Percentiles rank a stretch among this genome's conserved stretches.
These are phyloP conservation scores for Tapera naevia DNA, from an alignment of 2,797 vertebrate genomes.

Conservation along the genomic window DNA sequence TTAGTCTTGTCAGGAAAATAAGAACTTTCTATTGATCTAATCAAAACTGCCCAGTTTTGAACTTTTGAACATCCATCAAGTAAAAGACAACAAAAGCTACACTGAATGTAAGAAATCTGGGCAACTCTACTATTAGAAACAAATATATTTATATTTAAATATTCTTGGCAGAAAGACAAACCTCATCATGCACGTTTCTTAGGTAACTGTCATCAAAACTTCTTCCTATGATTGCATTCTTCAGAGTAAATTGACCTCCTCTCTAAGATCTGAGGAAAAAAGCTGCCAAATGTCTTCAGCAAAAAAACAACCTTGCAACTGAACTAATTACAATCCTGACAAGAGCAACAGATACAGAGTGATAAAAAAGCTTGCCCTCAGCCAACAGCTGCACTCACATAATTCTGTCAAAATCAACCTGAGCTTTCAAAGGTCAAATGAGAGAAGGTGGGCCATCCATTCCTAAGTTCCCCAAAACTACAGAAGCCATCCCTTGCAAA, in stretches of 20 bases:
- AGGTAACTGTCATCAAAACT: neutral
- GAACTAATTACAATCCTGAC: neutral
- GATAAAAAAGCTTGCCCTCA: neutral
- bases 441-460: neutral
- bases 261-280: neutral
- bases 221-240: neutral
- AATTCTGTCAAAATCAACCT: neutral
- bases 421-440: neutral
- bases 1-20: neutral
- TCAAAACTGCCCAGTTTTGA: neutral
- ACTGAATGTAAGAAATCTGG: neutral
- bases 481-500: neutral
- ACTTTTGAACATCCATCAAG: neutral
- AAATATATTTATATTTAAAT: neutral
- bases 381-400: neutral
- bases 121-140: neutral
- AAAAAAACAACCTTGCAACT: neutral
- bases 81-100: neutral
- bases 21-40: neutral
- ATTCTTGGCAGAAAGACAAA: neutral
- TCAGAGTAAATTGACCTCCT: neutral
- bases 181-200: neutral
- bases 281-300: neutral
- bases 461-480: neutral
- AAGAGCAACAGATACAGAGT: neutral